Percentiles rank a stretch among this genome's conserved stretches.
Evolutionary conservation across 2,113 vertebrate genomes (phyloP).

Genomic region (Sceloporus undulatus): DNA sequence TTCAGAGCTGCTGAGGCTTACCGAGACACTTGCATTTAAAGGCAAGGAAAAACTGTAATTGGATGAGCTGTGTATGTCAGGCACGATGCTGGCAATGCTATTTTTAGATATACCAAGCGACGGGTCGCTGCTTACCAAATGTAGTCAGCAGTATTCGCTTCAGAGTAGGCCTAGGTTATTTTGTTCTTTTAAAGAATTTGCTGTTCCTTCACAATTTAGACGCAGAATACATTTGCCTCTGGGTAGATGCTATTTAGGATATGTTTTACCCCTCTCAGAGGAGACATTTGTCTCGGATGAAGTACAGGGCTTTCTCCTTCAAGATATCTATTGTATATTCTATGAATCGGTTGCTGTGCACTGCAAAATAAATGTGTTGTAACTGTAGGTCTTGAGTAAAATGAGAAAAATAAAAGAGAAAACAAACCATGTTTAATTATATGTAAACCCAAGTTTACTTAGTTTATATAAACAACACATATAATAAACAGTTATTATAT

Average conservation of each 20-base stretch:
- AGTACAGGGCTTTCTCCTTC: background rate
- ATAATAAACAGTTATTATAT: no score
- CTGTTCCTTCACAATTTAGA: background rate
- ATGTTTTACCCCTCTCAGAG: background rate
- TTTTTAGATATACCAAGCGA: conserved; percentile 87
- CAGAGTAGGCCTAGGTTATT: conserved; percentile 48
- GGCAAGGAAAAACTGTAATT: conserved; percentile 63
- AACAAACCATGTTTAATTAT: background rate
- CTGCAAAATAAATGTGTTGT: background rate
- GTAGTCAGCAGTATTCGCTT: conserved; percentile 78
- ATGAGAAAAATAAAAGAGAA: background rate
- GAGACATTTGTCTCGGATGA: background rate
- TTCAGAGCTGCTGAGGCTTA: conserved; percentile 28
- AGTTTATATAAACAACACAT: no score
- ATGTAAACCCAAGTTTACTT: no score
- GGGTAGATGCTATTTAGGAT: background rate
- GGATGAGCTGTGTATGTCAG: conserved; percentile 76
- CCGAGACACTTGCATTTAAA: conserved; percentile 52
- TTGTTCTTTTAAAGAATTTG: conserved; percentile 27
- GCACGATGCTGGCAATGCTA: conserved; percentile 78
- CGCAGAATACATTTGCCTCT: background rate
- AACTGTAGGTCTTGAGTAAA: background rate
- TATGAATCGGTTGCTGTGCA: background rate
- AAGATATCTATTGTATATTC: background rate
- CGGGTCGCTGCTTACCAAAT: conserved; percentile 78